phyloP scores from a whole-genome alignment of 2,888 invertebrate species.

The Ichneumoninae sp. region DNA sequence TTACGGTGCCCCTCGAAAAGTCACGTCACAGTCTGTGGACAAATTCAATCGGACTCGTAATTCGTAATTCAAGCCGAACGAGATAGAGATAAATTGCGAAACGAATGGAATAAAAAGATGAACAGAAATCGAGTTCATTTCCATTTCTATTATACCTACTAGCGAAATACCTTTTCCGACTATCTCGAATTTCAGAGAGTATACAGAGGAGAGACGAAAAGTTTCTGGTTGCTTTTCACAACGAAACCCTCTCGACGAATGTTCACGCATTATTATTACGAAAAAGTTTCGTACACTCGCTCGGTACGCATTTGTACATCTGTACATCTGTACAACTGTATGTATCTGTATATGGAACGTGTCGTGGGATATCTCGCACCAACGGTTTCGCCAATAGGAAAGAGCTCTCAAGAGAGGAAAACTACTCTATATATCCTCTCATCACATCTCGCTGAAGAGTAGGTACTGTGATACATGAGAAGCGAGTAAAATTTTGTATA shows the following conservation, averaged over 20 bases:
- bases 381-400: slow-evolving; percentile 19
- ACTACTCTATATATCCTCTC: slow-evolving; percentile 29
- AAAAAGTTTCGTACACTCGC: slow-evolving; percentile 10
- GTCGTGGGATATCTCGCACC: background rate
- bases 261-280: background rate
- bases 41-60: slow-evolving; percentile 37
- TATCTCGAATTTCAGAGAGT: background rate
- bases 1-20: background rate
- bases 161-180: background rate
- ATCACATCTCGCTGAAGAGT: background rate
- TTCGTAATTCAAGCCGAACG: slow-evolving; percentile 29
- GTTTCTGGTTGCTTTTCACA: background rate
- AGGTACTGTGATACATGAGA: background rate
- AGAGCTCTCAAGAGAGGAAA: slow-evolving; percentile 26
- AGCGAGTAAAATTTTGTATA: background rate
- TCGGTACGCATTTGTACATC: background rate
- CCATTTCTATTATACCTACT: background rate
- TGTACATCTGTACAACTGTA: background rate
- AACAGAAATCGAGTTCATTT: background rate
- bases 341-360: background rate
- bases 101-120: slow-evolving; percentile 1
- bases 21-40: slow-evolving; percentile 6
- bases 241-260: slow-evolving; percentile 22
- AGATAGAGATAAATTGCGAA: background rate
- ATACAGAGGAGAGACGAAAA: background rate